Evolutionary conservation across 2,113 vertebrate genomes (phyloP).

Genomic region (Tupaia tana): DNA sequence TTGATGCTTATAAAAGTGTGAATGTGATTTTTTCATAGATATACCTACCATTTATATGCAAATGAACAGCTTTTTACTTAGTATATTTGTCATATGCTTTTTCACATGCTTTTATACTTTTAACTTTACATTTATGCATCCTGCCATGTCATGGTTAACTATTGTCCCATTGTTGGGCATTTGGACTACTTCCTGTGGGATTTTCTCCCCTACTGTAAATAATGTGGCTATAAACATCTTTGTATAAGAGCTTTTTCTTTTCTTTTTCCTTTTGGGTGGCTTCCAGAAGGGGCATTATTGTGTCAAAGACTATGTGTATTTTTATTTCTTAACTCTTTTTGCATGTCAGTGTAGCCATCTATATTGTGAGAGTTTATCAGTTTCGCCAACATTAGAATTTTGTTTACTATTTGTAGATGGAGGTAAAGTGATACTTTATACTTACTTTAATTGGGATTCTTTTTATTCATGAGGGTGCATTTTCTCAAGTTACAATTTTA

Average conservation of each 20-base stretch:
- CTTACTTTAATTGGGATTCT: background rate
- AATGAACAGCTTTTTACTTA: background rate
- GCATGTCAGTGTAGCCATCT: background rate
- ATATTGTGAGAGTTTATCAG: background rate
- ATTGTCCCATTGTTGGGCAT: slow-evolving; percentile 54
- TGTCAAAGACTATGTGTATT: background rate
- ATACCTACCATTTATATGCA: background rate
- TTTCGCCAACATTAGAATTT: slow-evolving; percentile 26
- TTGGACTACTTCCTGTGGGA: slow-evolving; percentile 65
- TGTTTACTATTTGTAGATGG: background rate
- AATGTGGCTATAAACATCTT: slow-evolving; percentile 49
- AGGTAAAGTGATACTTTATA: background rate
- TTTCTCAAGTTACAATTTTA: background rate
- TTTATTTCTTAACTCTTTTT: background rate
- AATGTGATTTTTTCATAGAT: background rate
- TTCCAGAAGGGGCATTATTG: slow-evolving; percentile 25
- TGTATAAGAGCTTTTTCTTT: slow-evolving; percentile 5
- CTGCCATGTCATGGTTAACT: background rate
- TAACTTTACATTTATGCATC: background rate
- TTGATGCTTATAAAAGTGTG: background rate
- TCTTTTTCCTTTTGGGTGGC: slow-evolving; percentile 37
- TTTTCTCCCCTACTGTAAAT: slow-evolving; percentile 1
- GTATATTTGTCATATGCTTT: background rate
- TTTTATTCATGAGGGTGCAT: background rate
- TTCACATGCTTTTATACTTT: background rate